Evolutionary conservation across 1,140 invertebrate genomes (phyloP).

Genomic region (Drosophila novamexicana): DNA sequence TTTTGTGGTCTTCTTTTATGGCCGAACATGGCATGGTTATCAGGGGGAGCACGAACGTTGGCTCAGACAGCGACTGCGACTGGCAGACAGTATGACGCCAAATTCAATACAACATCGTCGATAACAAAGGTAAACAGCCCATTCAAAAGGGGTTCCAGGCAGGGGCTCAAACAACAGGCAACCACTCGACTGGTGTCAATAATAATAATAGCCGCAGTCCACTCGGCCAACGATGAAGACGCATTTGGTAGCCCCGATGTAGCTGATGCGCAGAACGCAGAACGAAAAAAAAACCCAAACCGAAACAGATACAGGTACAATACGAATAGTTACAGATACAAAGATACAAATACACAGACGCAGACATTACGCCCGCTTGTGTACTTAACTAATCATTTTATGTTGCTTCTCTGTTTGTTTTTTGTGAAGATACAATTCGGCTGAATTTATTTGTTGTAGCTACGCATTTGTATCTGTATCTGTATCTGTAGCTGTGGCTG

Average conservation of each 20-base stretch:
- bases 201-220: conserved; percentile 60
- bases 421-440: conserved; percentile 63
- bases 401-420: conserved; percentile 73
- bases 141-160: not conserved
- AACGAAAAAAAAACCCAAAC: conserved; percentile 44
- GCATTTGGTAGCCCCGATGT: conserved; percentile 47
- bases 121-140: conserved; percentile 79
- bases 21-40: conserved; percentile 40
- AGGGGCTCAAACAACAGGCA: conserved; percentile 16
- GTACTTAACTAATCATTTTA: conserved; percentile 74
- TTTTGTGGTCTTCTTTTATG: conserved; percentile 77
- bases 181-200: conserved; percentile 60
- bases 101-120: conserved; percentile 73
- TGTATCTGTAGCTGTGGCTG: conserved; percentile 10
- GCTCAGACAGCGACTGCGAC: conserved; percentile 50
- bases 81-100: conserved; percentile 80
- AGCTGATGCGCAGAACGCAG: conserved; percentile 16
- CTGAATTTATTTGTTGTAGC: conserved; percentile 66
- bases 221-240: conserved; percentile 39
- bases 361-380: conserved; percentile 33
- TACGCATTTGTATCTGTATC: conserved; percentile 24
- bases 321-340: conserved; percentile 30
- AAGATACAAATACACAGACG: conserved; percentile 30
- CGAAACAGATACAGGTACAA: conserved; percentile 48
- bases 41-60: conserved; percentile 1